Percentiles rank a stretch among this genome's conserved stretches.
phyloP scores from a whole-genome alignment of 2,888 invertebrate species.

The Melinaea menophilus region DNA sequence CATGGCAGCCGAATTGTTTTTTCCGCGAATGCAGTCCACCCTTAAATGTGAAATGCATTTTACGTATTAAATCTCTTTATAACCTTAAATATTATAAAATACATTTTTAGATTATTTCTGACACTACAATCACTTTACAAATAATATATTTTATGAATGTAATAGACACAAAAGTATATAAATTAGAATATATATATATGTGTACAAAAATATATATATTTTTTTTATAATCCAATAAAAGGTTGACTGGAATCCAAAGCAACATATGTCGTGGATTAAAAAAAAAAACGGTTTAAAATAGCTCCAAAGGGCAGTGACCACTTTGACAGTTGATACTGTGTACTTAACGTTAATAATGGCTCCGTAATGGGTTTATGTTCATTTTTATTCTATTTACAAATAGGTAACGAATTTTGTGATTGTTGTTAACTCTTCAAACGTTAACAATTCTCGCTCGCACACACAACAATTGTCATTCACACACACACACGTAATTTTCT shows the following conservation, averaged over 20 bases:
- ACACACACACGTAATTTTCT: too few species aligned
- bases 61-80: too few species aligned
- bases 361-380: conserved; percentile 29
- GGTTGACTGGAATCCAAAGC: background rate
- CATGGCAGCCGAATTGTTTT: conserved; percentile 35
- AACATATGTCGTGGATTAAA: conserved; percentile 2
- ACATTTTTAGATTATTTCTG: too few species aligned
- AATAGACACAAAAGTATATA: too few species aligned
- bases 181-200: too few species aligned
- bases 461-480: background rate
- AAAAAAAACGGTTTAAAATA: conserved; percentile 10
- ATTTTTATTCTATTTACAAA: conserved; percentile 20
- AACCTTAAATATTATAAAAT: too few species aligned
- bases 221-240: background rate
- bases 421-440: conserved; percentile 12
- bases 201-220: too few species aligned
- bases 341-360: conserved; percentile 30
- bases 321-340: conserved; percentile 31
- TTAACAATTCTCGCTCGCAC: background rate
- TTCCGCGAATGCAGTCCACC: conserved; percentile 27
- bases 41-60: conserved; percentile 9
- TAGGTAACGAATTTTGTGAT: background rate
- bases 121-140: too few species aligned
- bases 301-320: conserved; percentile 28
- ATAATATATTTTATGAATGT: too few species aligned